Conservation (phyloP, 2,888 invertebrate species). For the Deroplatys truncata region DNA sequence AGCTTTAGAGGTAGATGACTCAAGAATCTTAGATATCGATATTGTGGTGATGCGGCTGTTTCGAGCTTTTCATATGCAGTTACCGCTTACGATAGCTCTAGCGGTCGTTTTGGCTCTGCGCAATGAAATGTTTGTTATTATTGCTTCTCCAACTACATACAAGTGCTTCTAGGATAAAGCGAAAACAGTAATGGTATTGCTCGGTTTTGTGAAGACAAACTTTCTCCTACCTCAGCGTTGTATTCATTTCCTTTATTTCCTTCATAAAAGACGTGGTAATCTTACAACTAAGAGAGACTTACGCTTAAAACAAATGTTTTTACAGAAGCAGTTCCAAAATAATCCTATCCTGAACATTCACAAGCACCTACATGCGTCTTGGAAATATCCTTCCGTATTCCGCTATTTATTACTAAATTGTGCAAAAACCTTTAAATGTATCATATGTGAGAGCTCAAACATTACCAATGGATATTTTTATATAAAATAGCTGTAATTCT, state of each 20-base stretch:
- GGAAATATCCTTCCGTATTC: too few species aligned
- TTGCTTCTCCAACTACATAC: not conserved
- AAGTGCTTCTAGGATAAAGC: not conserved
- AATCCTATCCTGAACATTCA: too few species aligned
- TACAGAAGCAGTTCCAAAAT: too few species aligned
- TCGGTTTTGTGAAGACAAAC: not conserved
- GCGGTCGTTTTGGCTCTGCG: not conserved
- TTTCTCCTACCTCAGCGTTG: not conserved
- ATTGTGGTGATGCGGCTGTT: not conserved
- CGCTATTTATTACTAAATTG: too few species aligned
- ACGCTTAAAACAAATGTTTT: not conserved
- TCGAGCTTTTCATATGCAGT: not conserved
- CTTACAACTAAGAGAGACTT: not conserved
- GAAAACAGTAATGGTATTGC: not conserved
- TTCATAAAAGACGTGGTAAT: not conserved
- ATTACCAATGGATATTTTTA: too few species aligned
- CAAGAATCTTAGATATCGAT: not conserved
- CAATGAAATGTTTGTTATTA: not conserved
- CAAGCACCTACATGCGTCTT: too few species aligned
- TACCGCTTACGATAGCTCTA: not conserved
- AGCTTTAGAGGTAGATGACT: too few species aligned
- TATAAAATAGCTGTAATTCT: too few species aligned
- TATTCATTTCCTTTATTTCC: not conserved
- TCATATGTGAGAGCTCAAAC: too few species aligned
- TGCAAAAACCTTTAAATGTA: too few species aligned